Evolutionary conservation across 1,140 invertebrate species (phyloP), one percentile per base, ranked within the genome.

Genomic region (Saxidomus purpurata): DNA sequence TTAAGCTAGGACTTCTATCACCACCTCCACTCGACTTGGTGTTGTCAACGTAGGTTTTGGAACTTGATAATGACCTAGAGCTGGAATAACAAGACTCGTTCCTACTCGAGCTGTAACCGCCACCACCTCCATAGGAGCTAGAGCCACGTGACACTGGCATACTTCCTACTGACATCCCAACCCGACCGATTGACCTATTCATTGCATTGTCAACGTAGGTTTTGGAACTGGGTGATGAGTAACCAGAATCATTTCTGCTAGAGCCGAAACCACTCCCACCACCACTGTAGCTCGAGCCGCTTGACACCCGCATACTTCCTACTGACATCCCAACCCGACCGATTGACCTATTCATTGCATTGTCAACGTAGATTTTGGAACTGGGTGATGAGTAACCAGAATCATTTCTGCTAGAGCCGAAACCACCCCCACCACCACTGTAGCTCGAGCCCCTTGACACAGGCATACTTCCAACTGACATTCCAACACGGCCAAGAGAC

Each of bases 321-420:
- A 49, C 22, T 13, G 76, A 87, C 88, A 90, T 92, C 63, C n/a
- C n/a, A n/a, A n/a, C n/a, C n/a, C n/a, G n/a, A n/a, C n/a, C n/a
- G n/a, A n/a, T n/a, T n/a, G n/a, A 67, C 19, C 92, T 43, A 59
- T 93, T 93, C 0, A 43, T n/a, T 2, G 88, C 36, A 74, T 92
- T 93, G 69, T 93, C 90, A 0, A 90, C 90, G 43, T 93, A 93
- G n/a, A n/a, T n/a, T n/a, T n/a, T 71, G 22, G 76, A 28, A 40
- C 47, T 36, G n/a, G 8, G 11, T n/a, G 11, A n/a, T 11, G 22
- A 25, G 15, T 34, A 19, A 59, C 55, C 22, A 17, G 38, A 67
- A 0, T 25, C 36, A 15, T 0, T 40, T n/a, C 19, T 22, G 19
- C 61, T 19, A 17, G 59, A 84, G 36, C n/a, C 71, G 36, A 9